A percentile compares a stretch with the other conserved stretches of the same genome.
phyloP scores from a whole-genome alignment of 2,797 vertebrate genomes.

The Gadopsis marmoratus region DNA sequence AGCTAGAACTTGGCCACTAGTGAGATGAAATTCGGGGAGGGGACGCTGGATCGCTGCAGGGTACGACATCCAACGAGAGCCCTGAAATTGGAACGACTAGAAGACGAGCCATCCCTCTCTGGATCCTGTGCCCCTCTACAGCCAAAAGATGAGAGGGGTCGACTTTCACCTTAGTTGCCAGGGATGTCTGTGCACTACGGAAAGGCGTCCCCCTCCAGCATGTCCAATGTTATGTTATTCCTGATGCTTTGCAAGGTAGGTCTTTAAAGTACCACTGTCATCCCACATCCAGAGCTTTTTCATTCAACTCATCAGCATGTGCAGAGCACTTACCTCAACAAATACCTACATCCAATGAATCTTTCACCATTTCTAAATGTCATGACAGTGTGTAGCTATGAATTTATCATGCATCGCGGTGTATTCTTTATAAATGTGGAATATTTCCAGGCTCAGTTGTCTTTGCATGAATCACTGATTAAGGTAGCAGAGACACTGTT shows the following conservation, averaged over 20 bases:
- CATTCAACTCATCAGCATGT: conserved; percentile 22
- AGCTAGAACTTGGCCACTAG: conserved; percentile 77
- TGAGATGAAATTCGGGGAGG: conserved; percentile 84
- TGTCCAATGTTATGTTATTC: conserved; percentile 91
- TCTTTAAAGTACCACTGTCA: conserved; percentile 31
- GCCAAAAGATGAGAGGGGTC: conserved; percentile 83
- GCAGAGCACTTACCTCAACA: conserved; percentile 23
- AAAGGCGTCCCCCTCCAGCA: conserved; percentile 83
- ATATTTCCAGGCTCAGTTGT: conserved; percentile 53
- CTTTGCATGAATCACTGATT: conserved; percentile 54
- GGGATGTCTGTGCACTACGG: conserved; percentile 76
- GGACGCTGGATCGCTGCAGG: conserved; percentile 70
- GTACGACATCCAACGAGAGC: conserved; percentile 66
- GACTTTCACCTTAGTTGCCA: conserved; percentile 78
- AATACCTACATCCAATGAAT: conserved; percentile 13
- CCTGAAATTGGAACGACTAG: conserved; percentile 67
- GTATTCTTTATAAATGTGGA: conserved; percentile 45
- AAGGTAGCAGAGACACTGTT: conserved; percentile 6
- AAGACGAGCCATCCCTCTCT: conserved; percentile 65
- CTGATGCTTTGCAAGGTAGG: conserved; percentile 98
- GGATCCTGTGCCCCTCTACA: conserved; percentile 62
- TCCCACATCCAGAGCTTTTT: conserved; percentile 3
- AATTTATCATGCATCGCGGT: conserved; percentile 37
- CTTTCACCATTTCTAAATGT: conserved; percentile 30
- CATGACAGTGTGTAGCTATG: conserved; percentile 20